Evolutionary conservation across 1,140 invertebrate species (phyloP).

Genomic region (Cylas formicarius): DNA sequence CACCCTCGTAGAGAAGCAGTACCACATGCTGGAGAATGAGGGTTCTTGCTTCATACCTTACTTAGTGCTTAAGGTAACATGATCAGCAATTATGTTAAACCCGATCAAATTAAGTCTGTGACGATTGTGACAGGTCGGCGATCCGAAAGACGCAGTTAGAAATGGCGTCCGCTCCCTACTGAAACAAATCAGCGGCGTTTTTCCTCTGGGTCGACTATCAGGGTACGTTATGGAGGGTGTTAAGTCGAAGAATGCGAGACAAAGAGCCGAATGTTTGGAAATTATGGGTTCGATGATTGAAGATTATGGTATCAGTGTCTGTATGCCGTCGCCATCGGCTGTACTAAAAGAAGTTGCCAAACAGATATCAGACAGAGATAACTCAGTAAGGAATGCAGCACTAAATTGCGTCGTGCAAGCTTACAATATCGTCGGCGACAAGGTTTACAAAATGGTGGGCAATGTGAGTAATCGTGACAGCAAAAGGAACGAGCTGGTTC

Average conservation of each 20-base stretch:
- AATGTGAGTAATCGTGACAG: slow-evolving; percentile 60
- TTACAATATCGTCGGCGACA: slow-evolving; percentile 85
- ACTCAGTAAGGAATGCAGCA: slow-evolving; percentile 91
- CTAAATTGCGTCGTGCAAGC: slow-evolving; percentile 89
- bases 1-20: slow-evolving; percentile 69
- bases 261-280: slow-evolving; percentile 91
- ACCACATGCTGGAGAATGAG: slow-evolving; percentile 84
- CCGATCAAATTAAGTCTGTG: slow-evolving; percentile 1
- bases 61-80: slow-evolving; percentile 33
- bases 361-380: slow-evolving; percentile 93
- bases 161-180: slow-evolving; percentile 81
- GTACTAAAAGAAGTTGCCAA: slow-evolving; percentile 89
- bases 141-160: slow-evolving; percentile 90
- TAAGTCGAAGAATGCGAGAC: slow-evolving; percentile 93
- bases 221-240: slow-evolving; percentile 85
- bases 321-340: slow-evolving; percentile 65
- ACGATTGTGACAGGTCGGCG: slow-evolving; percentile 64
- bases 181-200: slow-evolving; percentile 77
- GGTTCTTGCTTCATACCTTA: slow-evolving; percentile 93
- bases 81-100: background rate
- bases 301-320: slow-evolving; percentile 62
- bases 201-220: slow-evolving; percentile 86
- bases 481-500: background rate
- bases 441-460: slow-evolving; percentile 85
- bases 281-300: slow-evolving; percentile 83